Conservation (phyloP, 2,113 vertebrate genomes). For the Percina caprodes region DNA sequence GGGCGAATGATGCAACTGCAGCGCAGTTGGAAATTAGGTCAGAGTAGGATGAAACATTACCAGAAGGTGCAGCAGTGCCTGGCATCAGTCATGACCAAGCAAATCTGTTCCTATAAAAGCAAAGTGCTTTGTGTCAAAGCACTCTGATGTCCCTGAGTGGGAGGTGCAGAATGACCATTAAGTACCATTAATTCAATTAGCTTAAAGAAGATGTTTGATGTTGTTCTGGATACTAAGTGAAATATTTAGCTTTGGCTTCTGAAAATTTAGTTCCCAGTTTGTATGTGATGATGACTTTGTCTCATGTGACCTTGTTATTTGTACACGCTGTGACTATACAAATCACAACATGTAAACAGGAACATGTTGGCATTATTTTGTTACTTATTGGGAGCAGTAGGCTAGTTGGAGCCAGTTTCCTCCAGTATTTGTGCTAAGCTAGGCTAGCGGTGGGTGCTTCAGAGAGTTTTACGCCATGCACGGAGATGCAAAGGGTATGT, state of each 20-base stretch:
- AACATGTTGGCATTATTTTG: too few species aligned
- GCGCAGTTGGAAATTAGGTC: constrained; percentile 53
- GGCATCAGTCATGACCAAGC: constrained; percentile 35
- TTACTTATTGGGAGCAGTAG: too few species aligned
- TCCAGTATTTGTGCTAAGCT: too few species aligned
- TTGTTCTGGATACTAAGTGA: background rate
- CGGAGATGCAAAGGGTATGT: too few species aligned
- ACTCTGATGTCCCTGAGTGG: constrained; percentile 10
- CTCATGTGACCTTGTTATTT: too few species aligned
- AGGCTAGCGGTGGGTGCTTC: too few species aligned
- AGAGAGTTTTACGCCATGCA: too few species aligned
- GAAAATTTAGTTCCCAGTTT: too few species aligned
- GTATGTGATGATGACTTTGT: too few species aligned
- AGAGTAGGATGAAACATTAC: constrained; percentile 49
- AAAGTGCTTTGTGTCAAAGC: constrained; percentile 16
- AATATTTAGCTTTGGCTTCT: background rate
- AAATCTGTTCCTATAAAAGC: constrained; percentile 40
- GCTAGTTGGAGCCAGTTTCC: too few species aligned
- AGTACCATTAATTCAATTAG: constrained; percentile 1
- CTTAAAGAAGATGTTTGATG: constrained; percentile 7
- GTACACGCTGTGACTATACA: too few species aligned
- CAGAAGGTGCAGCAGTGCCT: constrained; percentile 36
- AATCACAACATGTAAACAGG: too few species aligned
- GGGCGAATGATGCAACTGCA: constrained; percentile 25
- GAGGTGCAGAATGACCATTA: constrained; percentile 3